Base-by-base conservation (phyloP, 2,113 vertebrate genomes). In the Pseudolaguvia tuberculata region DNA sequence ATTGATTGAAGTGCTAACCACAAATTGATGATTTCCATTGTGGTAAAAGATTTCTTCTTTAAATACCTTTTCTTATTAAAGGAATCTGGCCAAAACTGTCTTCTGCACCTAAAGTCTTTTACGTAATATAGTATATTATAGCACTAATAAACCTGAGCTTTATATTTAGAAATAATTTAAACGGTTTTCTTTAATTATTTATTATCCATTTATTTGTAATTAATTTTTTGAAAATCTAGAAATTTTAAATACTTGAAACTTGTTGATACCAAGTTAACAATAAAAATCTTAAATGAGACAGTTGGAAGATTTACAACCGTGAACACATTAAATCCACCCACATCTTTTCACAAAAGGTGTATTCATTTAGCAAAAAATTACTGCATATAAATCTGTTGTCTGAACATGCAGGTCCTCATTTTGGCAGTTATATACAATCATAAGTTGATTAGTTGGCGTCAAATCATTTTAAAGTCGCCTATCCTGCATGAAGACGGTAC, bases 371-470 rank as follows among this genome's bases (percentile, higher is more conserved):
- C 63, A 27, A 48, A 27, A 18, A 20, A 14, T n/a, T 67, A 27
- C 4, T 48, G 42, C 18, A 27, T 50, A 67, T 48, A 50, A 67
- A 25, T 15, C 63, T 67, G 63, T 17, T 48, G 63, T 50, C 63
- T 50, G 42, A 27, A 50, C 63, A 67, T 67, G 45, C 23, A 50
- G 48, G 15, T 67, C 63, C 23, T 27, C 3, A 17, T 67, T 65
- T 67, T 50, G 39, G 39, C 62, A 65, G 10, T 62, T 45, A 25
- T 18, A 48, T 66, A 66, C 63, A 17, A 62, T n/a, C 10, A 18
- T 14, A 63, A n/a, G 10, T 65, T 67, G 13, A 14, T 25, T 67
- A 18, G 14, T 27, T 48, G 25, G 13, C 27, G 15, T 50, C 48
- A 50, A 18, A 15, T 23, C 17, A 50, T 50, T 48, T 50, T 47